Evolutionary conservation across 2,797 vertebrate species (phyloP).

Genomic region (Anabas testudineus): DNA sequence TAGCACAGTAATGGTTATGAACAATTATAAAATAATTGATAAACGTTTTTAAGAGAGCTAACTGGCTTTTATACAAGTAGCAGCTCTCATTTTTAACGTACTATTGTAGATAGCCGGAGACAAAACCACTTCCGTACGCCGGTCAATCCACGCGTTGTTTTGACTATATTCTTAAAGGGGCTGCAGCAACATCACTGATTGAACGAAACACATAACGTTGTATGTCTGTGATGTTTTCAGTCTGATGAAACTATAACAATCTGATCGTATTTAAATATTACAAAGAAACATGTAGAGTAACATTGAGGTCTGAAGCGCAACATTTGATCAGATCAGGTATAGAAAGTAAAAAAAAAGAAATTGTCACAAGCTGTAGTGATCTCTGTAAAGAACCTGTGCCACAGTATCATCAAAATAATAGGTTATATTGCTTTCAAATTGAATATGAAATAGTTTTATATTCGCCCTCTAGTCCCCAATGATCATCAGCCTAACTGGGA

Average conservation of each 20-base stretch:
- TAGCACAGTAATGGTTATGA: slow-evolving; percentile 24
- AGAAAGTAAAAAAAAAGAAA: neutral
- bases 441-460: neutral
- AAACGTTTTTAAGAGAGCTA: slow-evolving; percentile 2
- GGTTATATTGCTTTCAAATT: too few relatives aligned
- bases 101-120: slow-evolving; percentile 43
- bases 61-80: slow-evolving; percentile 25
- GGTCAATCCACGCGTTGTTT: slow-evolving; percentile 79
- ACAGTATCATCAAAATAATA: too few relatives aligned
- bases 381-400: too few relatives aligned
- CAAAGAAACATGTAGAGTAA: neutral
- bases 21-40: neutral
- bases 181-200: slow-evolving; percentile 31
- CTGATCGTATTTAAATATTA: neutral
- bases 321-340: too few relatives aligned
- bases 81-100: slow-evolving; percentile 59
- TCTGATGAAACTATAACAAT: neutral
- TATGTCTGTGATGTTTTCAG: too few relatives aligned
- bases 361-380: neutral
- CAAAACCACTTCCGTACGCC: slow-evolving; percentile 76
- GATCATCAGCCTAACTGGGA: neutral
- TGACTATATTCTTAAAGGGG: slow-evolving; percentile 80
- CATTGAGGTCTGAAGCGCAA: too few relatives aligned
- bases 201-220: too few relatives aligned
- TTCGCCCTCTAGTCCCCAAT: neutral